phyloP scores from a whole-genome alignment of 2,113 vertebrate species.

The Phylloscopus trochilus region DNA sequence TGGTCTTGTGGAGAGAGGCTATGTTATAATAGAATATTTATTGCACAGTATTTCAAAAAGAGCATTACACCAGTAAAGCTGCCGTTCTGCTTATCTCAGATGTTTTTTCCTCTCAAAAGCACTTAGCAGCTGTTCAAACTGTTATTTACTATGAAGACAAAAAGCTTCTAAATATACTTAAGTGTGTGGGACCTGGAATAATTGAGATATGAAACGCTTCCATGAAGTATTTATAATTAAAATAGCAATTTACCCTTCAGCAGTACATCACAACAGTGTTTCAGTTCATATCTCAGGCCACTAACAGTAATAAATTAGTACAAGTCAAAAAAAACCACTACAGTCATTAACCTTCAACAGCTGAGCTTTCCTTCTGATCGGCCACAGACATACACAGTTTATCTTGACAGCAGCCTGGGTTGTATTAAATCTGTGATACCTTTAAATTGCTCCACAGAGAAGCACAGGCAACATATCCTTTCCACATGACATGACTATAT shows the following conservation, averaged over 20 bases:
- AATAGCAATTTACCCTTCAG: not conserved
- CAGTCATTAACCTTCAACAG: not conserved
- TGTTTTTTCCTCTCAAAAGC: not conserved
- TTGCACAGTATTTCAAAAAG: not conserved
- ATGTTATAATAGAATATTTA: not conserved
- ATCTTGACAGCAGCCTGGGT: not conserved
- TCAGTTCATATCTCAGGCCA: not conserved
- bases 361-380: not conserved
- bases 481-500: not conserved
- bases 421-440: not conserved
- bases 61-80: not conserved
- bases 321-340: not conserved
- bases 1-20: not conserved
- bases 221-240: not conserved
- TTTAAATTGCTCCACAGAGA: not conserved
- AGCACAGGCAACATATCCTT: not conserved
- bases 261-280: not conserved
- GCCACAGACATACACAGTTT: not conserved
- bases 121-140: not conserved
- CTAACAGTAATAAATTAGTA: not conserved
- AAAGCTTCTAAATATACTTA: not conserved
- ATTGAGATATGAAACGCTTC: not conserved
- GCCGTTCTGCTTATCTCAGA: not conserved
- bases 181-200: not conserved
- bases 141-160: not conserved